phyloP scores from a whole-genome alignment of 2,797 vertebrate species.

The Hippopotamyrus pictus region DNA sequence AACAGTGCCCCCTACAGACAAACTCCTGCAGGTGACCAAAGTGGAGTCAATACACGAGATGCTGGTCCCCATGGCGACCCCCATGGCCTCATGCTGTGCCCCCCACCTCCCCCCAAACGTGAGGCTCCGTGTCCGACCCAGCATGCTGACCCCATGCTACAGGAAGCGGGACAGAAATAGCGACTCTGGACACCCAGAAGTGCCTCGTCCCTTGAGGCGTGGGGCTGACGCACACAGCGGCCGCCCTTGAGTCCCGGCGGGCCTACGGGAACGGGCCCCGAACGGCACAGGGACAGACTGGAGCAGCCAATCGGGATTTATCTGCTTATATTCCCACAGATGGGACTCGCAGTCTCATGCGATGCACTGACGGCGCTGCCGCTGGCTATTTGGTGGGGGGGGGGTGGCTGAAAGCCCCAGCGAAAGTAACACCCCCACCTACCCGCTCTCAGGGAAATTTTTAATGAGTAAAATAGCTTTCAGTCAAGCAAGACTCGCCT shows the following conservation, averaged over 20 bases:
- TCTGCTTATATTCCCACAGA: not conserved
- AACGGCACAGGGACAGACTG: not conserved
- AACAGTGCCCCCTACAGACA: not conserved
- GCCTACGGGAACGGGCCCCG: not conserved
- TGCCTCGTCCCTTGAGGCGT: not conserved
- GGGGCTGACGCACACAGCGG: not conserved
- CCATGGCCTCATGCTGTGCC: not conserved
- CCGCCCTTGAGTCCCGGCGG: not conserved
- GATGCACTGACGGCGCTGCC: not conserved
- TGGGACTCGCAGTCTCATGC: not conserved
- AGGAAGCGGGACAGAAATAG: conserved; percentile 5
- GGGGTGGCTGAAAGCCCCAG: not conserved
- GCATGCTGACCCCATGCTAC: not conserved
- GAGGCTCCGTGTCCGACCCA: not conserved
- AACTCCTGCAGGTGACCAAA: not conserved
- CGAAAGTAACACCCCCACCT: not conserved
- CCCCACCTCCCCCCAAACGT: not conserved
- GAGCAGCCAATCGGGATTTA: not conserved
- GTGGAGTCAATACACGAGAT: not conserved
- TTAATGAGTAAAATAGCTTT: not conserved
- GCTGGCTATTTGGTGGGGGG: not conserved
- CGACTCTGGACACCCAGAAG: not conserved
- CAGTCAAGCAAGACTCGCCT: not conserved
- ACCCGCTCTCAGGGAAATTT: not conserved
- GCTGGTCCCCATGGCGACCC: not conserved